phyloP scores from a whole-genome alignment of 2,888 invertebrate species.

The Amblyjoppa fuscipennis region DNA sequence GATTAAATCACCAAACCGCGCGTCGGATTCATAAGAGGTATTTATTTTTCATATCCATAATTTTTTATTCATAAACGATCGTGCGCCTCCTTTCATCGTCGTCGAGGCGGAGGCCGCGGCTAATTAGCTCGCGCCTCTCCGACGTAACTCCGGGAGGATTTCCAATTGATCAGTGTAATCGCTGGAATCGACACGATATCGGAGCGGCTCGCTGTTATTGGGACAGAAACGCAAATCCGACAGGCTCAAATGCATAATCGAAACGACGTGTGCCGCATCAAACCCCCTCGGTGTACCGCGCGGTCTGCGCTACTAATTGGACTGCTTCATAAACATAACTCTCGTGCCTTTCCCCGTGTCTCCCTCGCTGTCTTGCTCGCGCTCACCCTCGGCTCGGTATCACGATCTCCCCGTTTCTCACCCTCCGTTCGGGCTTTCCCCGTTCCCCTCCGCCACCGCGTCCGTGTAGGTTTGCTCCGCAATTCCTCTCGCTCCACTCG shows the following conservation, averaged over 20 bases:
- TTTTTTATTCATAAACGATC: conserved; percentile 24
- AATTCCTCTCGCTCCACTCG: conserved; percentile 53
- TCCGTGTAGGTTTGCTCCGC: conserved; percentile 13
- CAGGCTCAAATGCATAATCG: conserved; percentile 44
- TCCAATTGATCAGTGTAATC: conserved; percentile 11
- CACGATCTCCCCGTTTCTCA: conserved; percentile 6
- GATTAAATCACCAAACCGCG: not conserved
- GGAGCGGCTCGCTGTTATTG: conserved; percentile 10
- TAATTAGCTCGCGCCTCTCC: not conserved
- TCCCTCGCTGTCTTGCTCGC: conserved; percentile 7
- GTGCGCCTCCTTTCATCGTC: not conserved
- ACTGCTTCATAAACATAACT: conserved; percentile 77
- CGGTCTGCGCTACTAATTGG: conserved; percentile 73
- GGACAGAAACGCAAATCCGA: conserved; percentile 18
- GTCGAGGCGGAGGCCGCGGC: not conserved
- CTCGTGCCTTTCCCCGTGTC: conserved; percentile 27
- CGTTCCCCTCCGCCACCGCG: conserved; percentile 4
- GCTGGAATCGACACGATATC: conserved; percentile 3
- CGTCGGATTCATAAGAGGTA: not conserved
- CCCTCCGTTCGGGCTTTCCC: not conserved
- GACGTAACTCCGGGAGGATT: not conserved
- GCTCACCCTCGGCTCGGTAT: not conserved
- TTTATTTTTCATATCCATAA: not conserved
- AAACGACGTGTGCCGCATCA: conserved; percentile 53
- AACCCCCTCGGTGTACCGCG: conserved; percentile 22